phyloP scores from a whole-genome alignment of 2,797 vertebrate genomes.

The Emys orbicularis region DNA sequence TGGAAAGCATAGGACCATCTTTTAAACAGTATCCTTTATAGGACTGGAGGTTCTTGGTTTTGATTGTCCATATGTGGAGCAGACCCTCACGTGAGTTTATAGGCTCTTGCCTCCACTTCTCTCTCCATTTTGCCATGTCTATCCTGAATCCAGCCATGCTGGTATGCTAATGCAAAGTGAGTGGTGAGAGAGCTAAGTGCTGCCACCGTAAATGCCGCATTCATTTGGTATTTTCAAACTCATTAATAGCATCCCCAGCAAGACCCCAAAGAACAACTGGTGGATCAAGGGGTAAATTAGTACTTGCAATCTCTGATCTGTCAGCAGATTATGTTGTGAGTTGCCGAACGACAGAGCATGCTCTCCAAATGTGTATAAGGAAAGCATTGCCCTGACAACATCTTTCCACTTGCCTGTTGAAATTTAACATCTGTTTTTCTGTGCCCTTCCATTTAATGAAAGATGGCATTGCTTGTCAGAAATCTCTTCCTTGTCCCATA shows the following conservation, averaged over 20 bases:
- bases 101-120: not conserved
- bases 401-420: constrained; percentile 53
- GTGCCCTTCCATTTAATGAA: constrained; percentile 49
- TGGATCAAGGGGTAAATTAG: constrained; percentile 47
- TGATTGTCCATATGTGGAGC: rapidly evolving
- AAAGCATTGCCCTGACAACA: not conserved
- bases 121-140: rapidly evolving
- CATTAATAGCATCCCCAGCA: constrained; percentile 43
- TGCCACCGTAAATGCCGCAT: constrained; percentile 25
- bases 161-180: not conserved
- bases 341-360: not conserved
- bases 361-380: constrained; percentile 1
- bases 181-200: not conserved
- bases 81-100: rapidly evolving
- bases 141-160: not conserved
- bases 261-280: constrained; percentile 60
- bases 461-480: constrained; percentile 45
- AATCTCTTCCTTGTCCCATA: constrained; percentile 55
- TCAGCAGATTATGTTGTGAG: constrained; percentile 54
- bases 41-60: rapidly evolving
- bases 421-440: constrained; percentile 52
- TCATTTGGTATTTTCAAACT: constrained; percentile 41
- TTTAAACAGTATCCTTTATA: not conserved
- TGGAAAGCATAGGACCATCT: not conserved
- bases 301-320: constrained; percentile 24